A percentile compares a stretch with the other conserved stretches of the same genome.
Conservation (phyloP, 2,797 vertebrate genomes). For the Zalophus californianus region DNA sequence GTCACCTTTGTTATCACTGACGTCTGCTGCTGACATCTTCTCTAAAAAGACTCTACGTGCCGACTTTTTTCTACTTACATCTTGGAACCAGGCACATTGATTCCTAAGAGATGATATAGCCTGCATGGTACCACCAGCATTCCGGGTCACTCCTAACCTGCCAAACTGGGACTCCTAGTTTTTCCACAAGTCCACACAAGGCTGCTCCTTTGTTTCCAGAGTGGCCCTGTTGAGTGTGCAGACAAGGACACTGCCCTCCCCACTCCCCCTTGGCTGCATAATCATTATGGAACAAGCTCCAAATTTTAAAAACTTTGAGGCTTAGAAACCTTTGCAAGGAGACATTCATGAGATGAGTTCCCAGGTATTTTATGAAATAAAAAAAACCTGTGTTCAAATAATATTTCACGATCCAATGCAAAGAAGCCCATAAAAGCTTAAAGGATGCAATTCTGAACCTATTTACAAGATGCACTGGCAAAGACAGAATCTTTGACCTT, state of each 20-base stretch:
- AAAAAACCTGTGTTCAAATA: background rate
- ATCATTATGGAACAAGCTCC: background rate
- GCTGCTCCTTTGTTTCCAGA: background rate
- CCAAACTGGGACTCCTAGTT: background rate
- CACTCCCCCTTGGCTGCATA: background rate
- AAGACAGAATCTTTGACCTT: slow-evolving; percentile 57
- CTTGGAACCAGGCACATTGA: background rate
- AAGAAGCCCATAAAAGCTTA: background rate
- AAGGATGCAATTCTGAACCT: background rate
- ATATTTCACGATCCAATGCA: background rate
- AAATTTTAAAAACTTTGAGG: background rate
- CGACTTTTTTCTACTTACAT: background rate
- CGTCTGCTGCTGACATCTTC: background rate
- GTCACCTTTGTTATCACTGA: background rate
- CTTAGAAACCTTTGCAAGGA: background rate
- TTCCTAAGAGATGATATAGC: background rate
- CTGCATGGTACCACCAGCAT: background rate
- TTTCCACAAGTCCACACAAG: background rate
- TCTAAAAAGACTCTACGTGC: background rate
- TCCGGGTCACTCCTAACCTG: background rate
- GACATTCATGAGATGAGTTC: background rate
- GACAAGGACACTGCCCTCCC: too few species aligned
- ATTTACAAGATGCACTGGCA: background rate
- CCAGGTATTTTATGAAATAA: slow-evolving; percentile 19
- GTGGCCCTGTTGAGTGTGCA: background rate